Evolutionary conservation across 2,113 vertebrate species (phyloP), one percentile per base, ranked within the genome.

Genomic region (Clarias gariepinus): DNA sequence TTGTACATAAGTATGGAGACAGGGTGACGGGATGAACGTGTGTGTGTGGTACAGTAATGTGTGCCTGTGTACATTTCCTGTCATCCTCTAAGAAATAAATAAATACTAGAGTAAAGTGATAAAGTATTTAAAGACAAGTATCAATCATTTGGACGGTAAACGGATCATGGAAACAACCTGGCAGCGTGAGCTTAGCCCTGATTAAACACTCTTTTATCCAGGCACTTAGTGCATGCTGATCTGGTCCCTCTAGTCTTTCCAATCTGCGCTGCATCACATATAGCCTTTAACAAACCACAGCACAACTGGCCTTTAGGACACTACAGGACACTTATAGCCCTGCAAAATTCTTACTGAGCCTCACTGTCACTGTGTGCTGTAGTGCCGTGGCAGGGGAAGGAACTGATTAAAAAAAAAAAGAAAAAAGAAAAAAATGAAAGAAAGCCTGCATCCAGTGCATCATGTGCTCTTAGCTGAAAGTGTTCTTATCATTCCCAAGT

Each of bases 21-120:
- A 71, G 30, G 52, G 66, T 82, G 82, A 82, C 6, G 74, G 33
- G 74, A 58, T 84, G 61, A 74, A 30, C n/a, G n/a, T 87, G 53
- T 85, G 30, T 84, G 76, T 66, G 58, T 19, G n/a, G 47, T 36
- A 74, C 53, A 81, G 47, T 63, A 61, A 41, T 66, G 10, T 60
- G 53, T 86, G 58, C 81, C 57, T 84, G 60, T 91, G 87, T 90
- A 64, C 86, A 86, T 88, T 86, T 90, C 88, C 88, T 89, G 82
- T 91, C 89, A 90, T 89, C 85, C 88, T 77, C 89, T 81, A 87
- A 83, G 30, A 68, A 79, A 82, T 66, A 78, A 71, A 79, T 57
- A 23, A 64, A 82, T 63, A 82, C 52, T 19, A 33, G 15, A 85
- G n/a, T 53, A 74, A 68, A 55, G n/a, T 64, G 85, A 89, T 88